Conservation (phyloP, 2,888 invertebrate species). For the Hecatera dysodea region DNA sequence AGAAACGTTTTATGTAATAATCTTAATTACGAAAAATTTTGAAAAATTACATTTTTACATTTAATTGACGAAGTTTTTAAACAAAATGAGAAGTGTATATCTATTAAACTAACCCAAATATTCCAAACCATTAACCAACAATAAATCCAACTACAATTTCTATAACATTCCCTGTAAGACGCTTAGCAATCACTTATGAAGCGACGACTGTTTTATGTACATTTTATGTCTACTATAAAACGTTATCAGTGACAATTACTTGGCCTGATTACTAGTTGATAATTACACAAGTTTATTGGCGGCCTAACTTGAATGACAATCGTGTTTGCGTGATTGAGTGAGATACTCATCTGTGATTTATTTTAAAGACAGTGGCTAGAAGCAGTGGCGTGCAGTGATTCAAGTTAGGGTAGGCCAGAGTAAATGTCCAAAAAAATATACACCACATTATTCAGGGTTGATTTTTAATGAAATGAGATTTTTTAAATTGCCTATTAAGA, state of each 20-base stretch:
- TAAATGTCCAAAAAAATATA: too few species aligned
- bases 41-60: too few species aligned
- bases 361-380: too few species aligned
- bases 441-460: too few species aligned
- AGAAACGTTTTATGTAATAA: too few species aligned
- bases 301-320: conserved; percentile 34
- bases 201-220: conserved; percentile 72
- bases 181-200: conserved; percentile 76
- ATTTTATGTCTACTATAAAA: conserved; percentile 78
- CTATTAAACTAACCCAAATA: neutral
- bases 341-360: too few species aligned
- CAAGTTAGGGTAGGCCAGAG: too few species aligned
- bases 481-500: too few species aligned
- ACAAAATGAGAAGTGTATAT: neutral
- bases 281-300: conserved; percentile 61
- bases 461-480: too few species aligned
- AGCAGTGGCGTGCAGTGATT: too few species aligned
- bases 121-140: neutral
- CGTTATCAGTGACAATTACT: conserved; percentile 70
- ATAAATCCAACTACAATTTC: neutral
- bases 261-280: conserved; percentile 69
- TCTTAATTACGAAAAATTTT: too few species aligned
- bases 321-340: conserved; percentile 12
- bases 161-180: conserved; percentile 16
- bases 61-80: too few species aligned